Conservation (phyloP, 2,113 vertebrate species). For the Haemorhous mexicanus region DNA sequence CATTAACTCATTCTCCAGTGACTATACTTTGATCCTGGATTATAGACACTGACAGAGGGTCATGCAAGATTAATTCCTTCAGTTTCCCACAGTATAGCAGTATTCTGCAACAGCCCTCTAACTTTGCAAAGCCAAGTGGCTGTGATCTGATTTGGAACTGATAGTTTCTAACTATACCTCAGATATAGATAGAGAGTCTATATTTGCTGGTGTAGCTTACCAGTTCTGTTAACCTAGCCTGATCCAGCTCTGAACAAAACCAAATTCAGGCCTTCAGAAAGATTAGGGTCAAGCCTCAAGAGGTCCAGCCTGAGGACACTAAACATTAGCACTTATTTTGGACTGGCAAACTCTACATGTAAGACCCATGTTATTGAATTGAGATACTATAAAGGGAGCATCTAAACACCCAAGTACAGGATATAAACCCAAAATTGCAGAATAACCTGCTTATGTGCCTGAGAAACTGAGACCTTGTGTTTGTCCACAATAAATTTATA, state of each 20-base stretch:
- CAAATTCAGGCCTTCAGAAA: not conserved
- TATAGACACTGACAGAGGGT: not conserved
- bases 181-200: not conserved
- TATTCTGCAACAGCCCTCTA: not conserved
- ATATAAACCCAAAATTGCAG: not conserved
- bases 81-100: not conserved
- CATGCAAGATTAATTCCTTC: not conserved
- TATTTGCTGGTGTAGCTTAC: not conserved
- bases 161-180: not conserved
- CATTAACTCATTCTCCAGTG: not conserved
- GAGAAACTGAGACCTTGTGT: not conserved
- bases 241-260: not conserved
- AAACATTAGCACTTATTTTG: not conserved
- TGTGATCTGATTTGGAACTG: not conserved
- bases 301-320: not conserved
- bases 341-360: not conserved
- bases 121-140: not conserved
- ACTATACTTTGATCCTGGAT: accelerated
- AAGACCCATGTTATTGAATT: not conserved
- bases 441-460: not conserved
- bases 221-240: not conserved
- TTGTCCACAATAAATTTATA: not conserved
- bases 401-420: not conserved
- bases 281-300: not conserved
- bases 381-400: not conserved